Conservation (phyloP, 2,797 vertebrate species). For the Brotogeris chrysoptera region DNA sequence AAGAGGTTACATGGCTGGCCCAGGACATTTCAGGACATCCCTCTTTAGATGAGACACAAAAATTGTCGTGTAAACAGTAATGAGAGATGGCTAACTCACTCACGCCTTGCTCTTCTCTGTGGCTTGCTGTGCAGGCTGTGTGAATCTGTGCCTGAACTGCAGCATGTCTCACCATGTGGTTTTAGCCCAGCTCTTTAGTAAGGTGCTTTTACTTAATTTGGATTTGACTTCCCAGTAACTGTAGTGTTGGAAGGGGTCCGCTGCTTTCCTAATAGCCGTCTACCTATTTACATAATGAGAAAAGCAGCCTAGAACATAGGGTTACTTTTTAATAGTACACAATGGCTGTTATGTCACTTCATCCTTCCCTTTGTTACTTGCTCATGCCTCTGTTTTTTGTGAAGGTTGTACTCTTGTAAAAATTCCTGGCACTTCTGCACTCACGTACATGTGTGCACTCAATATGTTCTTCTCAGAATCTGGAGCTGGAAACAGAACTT, state of each 20-base stretch:
- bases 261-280: not conserved
- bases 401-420: slow-evolving; percentile 19
- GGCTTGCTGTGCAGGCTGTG: not conserved
- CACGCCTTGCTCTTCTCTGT: not conserved
- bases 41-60: not conserved
- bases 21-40: not conserved
- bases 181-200: not conserved
- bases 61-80: not conserved
- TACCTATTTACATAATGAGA: not conserved
- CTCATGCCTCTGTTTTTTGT: not conserved
- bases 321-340: not conserved
- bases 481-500: slow-evolving; percentile 24
- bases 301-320: not conserved
- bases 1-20: not conserved
- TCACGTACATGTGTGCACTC: not conserved
- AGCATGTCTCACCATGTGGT: not conserved
- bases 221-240: not conserved
- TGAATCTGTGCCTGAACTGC: not conserved
- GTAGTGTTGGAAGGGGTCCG: not conserved
- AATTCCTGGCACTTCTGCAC: not conserved
- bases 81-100: not conserved
- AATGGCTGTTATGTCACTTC: not conserved
- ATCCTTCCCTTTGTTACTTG: not conserved
- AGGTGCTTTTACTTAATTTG: not conserved
- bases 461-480: slow-evolving; percentile 21